Conservation (phyloP, 1,140 invertebrate species). For the Drosophila tropicalis region DNA sequence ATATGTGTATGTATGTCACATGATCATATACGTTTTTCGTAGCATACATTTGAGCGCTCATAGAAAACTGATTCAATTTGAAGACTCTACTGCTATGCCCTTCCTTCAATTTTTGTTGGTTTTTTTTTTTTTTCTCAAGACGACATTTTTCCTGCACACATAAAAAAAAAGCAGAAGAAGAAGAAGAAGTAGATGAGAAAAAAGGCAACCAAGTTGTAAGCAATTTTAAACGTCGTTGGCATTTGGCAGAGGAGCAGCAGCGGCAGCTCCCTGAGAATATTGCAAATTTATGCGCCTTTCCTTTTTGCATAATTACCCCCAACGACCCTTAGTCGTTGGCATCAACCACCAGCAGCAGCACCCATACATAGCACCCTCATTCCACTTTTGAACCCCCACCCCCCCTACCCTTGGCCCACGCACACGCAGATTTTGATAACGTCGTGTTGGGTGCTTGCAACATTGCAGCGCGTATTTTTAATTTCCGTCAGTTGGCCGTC, state of each 20-base stretch:
- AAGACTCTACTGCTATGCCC: constrained; percentile 6
- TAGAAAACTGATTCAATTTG: neutral
- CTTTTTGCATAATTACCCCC: constrained; percentile 80
- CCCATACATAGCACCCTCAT: neutral
- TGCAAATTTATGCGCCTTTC: constrained; percentile 80
- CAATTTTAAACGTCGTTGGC: constrained; percentile 78
- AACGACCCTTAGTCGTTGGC: constrained; percentile 49
- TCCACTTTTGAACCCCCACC: neutral
- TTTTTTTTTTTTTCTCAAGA: neutral
- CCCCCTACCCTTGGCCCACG: constrained; percentile 35
- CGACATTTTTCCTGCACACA: constrained; percentile 9
- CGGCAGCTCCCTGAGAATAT: constrained; percentile 68
- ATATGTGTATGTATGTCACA: too few relatives aligned
- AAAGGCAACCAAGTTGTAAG: constrained; percentile 61
- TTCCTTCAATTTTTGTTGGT: neutral
- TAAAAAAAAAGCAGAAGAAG: constrained; percentile 3
- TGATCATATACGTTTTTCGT: too few relatives aligned
- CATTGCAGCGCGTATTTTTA: constrained; percentile 82
- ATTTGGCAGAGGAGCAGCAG: constrained; percentile 49
- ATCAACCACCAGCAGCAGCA: constrained; percentile 12
- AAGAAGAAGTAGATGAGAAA: constrained; percentile 13
- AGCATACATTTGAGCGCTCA: neutral
- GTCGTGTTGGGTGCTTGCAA: constrained; percentile 73
- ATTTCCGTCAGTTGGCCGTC: constrained; percentile 70
- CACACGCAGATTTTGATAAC: constrained; percentile 79